A percentile compares a stretch with the other conserved stretches of the same genome.
phyloP scores from a whole-genome alignment of 2,888 invertebrate species.

The Erebia ligea region DNA sequence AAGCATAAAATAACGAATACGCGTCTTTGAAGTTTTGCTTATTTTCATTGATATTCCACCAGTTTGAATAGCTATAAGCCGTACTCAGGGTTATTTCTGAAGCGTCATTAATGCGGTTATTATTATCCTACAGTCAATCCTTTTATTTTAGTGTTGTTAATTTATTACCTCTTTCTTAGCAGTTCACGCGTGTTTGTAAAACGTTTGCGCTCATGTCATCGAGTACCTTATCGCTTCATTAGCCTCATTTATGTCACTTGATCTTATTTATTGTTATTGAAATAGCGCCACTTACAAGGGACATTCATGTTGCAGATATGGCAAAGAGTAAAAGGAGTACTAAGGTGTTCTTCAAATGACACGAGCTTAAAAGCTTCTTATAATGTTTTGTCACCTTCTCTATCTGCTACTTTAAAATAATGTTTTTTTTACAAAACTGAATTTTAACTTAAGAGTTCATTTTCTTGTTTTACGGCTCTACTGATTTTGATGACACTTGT shows the following conservation, averaged over 20 bases:
- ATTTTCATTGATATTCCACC: conserved; percentile 49
- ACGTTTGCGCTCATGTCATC: conserved; percentile 44
- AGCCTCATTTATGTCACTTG: conserved; percentile 28
- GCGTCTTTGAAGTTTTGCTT: not conserved
- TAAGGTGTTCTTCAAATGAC: not conserved
- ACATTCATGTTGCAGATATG: conserved; percentile 6
- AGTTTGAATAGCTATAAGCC: conserved; percentile 57
- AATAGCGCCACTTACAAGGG: conserved; percentile 1
- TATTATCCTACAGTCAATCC: conserved; percentile 40
- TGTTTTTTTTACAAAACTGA: no score
- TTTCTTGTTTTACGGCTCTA: no score
- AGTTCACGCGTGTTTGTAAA: conserved; percentile 23
- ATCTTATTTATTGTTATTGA: conserved; percentile 8
- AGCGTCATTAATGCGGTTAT: conserved; percentile 54
- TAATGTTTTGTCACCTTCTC: not conserved
- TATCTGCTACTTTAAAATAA: no score
- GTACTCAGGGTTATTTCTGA: conserved; percentile 56
- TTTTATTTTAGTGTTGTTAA: conserved; percentile 24
- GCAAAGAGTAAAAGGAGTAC: not conserved
- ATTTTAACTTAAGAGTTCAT: no score
- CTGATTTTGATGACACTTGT: no score
- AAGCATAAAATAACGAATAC: not conserved
- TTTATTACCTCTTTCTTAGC: conserved; percentile 27
- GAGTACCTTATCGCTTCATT: conserved; percentile 51
- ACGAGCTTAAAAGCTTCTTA: not conserved